Conservation (phyloP, 2,888 invertebrate species). For the Epiblema foenella region DNA sequence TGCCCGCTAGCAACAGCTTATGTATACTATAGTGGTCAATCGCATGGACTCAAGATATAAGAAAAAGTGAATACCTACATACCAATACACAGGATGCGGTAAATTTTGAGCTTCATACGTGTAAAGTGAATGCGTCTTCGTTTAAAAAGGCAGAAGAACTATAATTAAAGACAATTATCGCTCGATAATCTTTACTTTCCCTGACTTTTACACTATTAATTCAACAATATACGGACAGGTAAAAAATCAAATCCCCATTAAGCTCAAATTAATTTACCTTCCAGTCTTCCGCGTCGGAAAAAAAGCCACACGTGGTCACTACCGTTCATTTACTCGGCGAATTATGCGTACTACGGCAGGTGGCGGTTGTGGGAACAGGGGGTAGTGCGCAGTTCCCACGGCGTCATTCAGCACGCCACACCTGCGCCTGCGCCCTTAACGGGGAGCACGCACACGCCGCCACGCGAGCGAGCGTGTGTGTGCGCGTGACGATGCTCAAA, state of each 20-base stretch:
- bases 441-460: slow-evolving; percentile 80
- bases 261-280: slow-evolving; percentile 79
- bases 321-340: slow-evolving; percentile 85
- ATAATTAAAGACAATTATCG: not conserved
- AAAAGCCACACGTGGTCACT: slow-evolving; percentile 82
- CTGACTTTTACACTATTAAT: slow-evolving; percentile 21
- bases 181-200: not conserved
- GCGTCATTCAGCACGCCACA: slow-evolving; percentile 77
- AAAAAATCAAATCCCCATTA: slow-evolving; percentile 62
- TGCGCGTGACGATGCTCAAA: slow-evolving; percentile 40
- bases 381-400: slow-evolving; percentile 82
- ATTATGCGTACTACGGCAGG: slow-evolving; percentile 85
- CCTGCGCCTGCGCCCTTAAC: slow-evolving; percentile 81
- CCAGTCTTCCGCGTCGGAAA: slow-evolving; percentile 82
- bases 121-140: not conserved
- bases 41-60: not conserved
- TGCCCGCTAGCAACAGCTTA: too few species aligned
- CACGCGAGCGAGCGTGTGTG: slow-evolving; percentile 75
- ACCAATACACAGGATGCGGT: not conserved
- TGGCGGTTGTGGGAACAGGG: slow-evolving; percentile 83
- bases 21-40: too few species aligned
- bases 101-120: not conserved
- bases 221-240: not conserved
- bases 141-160: not conserved
- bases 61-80: not conserved